Evolutionary conservation across 1,140 invertebrate species (phyloP), one percentile per base, ranked within the genome.

Genomic region (Bombus impatiens): DNA sequence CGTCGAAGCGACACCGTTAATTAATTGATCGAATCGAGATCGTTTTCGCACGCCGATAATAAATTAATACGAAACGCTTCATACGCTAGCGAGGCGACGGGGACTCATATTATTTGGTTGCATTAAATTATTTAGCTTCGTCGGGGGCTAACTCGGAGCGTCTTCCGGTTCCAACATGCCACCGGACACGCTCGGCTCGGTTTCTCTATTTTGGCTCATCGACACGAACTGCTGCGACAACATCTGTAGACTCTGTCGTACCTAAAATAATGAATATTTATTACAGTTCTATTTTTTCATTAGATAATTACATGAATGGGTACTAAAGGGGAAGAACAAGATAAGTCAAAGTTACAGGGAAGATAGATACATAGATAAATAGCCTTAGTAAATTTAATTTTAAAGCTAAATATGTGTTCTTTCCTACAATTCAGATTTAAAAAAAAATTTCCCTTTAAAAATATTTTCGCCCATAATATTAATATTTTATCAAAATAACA

Each of bases 181-280:
- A 71, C 89, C 85, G 40, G 91, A 87, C 53, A 93, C 88, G n/a
- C 86, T 68, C n/a, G 93, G 57, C n/a, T 89, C 88, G 22, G 86
- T 87, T 76, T 87, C 83, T 18, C 89, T 91, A 42, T 80, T 89
- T 71, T 92, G 93, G 88, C 90, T 93, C 92, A 95, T 93, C 84
- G 91, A 91, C 35, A 94, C 91, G 65, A 95, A 94, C 76, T 95
- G 93, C 76, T 94, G 93, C 32, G 94, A 95, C 84, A 95, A 78
- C 28, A 90, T 93, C 44, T 95, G 94, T 86, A 95, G 87, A 89
- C 93, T 95, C 78, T 94, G 92, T 40, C 94, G 88, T 71, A 95
- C 93, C 94, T 94, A 57, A 57, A 86, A 89, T 37, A 57, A 15
- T 28, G 8, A n/a, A 32, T 25, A 35, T 22, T 42, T n/a, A 15